Evolutionary conservation across 2,888 invertebrate species (phyloP).

Genomic region (Erebia ligea): DNA sequence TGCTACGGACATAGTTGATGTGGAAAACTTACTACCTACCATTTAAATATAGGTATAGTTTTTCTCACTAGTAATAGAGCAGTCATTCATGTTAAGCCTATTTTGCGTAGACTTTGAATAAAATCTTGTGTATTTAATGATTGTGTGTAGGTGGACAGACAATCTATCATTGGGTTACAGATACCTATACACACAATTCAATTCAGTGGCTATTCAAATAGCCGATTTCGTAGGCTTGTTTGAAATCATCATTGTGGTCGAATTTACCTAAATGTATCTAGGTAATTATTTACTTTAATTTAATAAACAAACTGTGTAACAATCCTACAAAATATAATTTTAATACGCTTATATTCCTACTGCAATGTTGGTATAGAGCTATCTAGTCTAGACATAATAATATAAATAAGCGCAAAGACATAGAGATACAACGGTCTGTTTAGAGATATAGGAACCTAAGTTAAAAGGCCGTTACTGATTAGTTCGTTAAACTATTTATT

Average conservation of each 20-base stretch:
- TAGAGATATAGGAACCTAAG: background rate
- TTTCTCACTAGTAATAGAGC: background rate
- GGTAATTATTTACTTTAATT: too few species aligned
- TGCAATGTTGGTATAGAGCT: background rate
- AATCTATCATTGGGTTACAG: background rate
- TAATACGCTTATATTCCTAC: too few species aligned
- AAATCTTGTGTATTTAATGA: background rate
- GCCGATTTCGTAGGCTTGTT: background rate
- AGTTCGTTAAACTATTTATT: conserved; percentile 21
- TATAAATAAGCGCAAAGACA: background rate
- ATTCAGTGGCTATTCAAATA: background rate
- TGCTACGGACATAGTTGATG: too few species aligned
- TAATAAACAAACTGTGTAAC: too few species aligned
- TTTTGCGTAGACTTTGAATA: background rate
- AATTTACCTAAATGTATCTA: background rate
- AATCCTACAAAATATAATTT: too few species aligned
- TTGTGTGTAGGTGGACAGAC: conserved; percentile 7
- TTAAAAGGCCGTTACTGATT: conserved; percentile 7
- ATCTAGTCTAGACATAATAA: background rate
- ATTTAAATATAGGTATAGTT: background rate
- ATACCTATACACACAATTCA: background rate
- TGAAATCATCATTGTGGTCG: background rate
- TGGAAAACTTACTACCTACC: too few species aligned
- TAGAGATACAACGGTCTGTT: background rate
- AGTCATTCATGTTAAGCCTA: background rate